phyloP scores from a whole-genome alignment of 2,797 vertebrate genomes.

The Gephyroberyx darwinii region DNA sequence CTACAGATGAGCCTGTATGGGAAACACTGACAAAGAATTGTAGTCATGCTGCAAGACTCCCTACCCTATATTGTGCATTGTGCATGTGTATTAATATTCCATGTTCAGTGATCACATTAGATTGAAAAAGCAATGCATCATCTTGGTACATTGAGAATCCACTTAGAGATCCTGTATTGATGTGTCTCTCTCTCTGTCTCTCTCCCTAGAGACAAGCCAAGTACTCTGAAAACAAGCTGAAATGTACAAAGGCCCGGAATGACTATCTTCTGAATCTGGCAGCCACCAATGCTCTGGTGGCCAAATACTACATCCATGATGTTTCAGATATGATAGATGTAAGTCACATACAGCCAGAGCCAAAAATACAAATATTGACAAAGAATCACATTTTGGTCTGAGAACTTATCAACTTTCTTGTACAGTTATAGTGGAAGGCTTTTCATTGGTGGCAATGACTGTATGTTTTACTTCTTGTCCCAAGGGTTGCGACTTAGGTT shows the following conservation, averaged over 20 bases:
- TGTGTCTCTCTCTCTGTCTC: constrained; percentile 36
- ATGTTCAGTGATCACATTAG: constrained; percentile 25
- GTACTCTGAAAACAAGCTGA: constrained; percentile 99
- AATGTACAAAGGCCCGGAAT: constrained; percentile 97
- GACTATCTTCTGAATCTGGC: constrained; percentile 97
- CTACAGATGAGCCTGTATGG: too few relatives aligned
- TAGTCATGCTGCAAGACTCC: not conserved
- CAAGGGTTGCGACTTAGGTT: constrained; percentile 95
- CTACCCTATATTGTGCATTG: constrained; percentile 3
- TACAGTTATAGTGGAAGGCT: not conserved
- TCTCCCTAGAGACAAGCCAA: constrained; percentile 93
- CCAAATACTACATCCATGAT: constrained; percentile 98
- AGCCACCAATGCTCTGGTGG: constrained; percentile 93
- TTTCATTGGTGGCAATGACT: constrained; percentile 3
- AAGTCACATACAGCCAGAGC: constrained; percentile 69
- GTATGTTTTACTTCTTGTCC: constrained; percentile 4
- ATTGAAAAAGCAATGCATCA: constrained; percentile 42
- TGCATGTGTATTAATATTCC: constrained; percentile 24
- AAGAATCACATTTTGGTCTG: not conserved
- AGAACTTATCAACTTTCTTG: not conserved
- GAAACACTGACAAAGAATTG: not conserved
- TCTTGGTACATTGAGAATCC: constrained; percentile 50
- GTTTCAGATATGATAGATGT: constrained; percentile 98
- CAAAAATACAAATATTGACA: not conserved
- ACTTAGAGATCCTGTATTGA: constrained; percentile 46